Evolutionary conservation across 2,797 vertebrate genomes (phyloP), one percentile per base, ranked within the genome.

Genomic region (Trematomus bernacchii): DNA sequence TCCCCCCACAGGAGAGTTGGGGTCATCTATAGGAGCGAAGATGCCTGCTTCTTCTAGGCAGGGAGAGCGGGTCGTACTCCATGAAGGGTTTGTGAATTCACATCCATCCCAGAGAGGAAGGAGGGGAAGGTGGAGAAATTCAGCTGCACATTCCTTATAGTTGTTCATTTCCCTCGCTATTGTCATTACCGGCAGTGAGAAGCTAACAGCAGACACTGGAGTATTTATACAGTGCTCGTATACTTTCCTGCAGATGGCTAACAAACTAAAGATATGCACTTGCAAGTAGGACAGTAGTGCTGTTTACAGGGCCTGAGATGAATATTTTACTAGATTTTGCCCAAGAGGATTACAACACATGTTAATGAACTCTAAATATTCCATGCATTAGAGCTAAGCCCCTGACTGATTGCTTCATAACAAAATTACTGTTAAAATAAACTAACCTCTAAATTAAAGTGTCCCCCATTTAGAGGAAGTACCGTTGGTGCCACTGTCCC

Each of bases 1-100:
- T 99, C 77, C 97, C 97, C 66, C 95, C 96, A 0, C 93, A 95
- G 64, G 96, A 98, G 73, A 93, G 89, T 4, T 98, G 97, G 97
- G 97, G 97, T 60, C 94, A 93, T 16, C 90, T 95, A 88, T 95
- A 94, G 88, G 87, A 73, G 68, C 3, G 10, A 4, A 33, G 57
- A 42, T 40, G 51, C 52, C 50, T 60, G 59, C 21, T 33, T 16
- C 16, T 11, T 10, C 54, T 62, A 59, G 58, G 68, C 77, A 78
- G 80, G 77, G 62, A 70, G 61, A 50, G 47, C 8, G n/a, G 11
- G 60, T 83, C 23, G 11, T 59, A 16, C 84, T 85, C 82, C 43
- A 76, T 83, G 84, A 85, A 44, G 82, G 84, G 80, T 6, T 66
- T 10, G 27, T 65, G 60, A 15, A 4, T 50, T 62, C 57, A 52